Evolutionary conservation across 2,888 invertebrate species (phyloP).

Genomic region (Erebia epiphron): DNA sequence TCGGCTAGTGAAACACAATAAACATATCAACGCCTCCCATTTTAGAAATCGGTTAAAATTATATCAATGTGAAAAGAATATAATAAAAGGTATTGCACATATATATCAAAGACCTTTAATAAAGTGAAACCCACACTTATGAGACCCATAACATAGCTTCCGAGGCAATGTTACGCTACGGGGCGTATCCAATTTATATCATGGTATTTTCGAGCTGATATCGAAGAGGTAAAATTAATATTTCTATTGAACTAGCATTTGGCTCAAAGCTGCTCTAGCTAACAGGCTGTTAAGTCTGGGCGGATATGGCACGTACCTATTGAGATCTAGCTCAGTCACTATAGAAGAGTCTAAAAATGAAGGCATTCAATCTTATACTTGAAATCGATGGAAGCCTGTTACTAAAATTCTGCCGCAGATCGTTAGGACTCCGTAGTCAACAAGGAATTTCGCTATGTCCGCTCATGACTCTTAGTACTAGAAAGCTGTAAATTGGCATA

Average conservation of each 20-base stretch:
- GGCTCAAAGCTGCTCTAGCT: background rate
- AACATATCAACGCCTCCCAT: background rate
- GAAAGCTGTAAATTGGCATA: too few species aligned
- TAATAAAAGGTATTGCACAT: slow-evolving; percentile 11
- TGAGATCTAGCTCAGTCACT: too few species aligned
- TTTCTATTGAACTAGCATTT: background rate
- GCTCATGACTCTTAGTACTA: too few species aligned
- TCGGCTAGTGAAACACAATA: too few species aligned
- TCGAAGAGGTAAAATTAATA: slow-evolving; percentile 14
- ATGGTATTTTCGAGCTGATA: slow-evolving; percentile 24
- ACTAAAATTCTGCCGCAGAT: too few species aligned
- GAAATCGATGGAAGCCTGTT: too few species aligned
- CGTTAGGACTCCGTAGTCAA: too few species aligned
- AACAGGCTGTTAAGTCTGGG: background rate
- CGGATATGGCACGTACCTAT: too few species aligned
- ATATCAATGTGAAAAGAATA: background rate
- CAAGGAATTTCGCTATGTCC: too few species aligned
- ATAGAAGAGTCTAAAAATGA: too few species aligned
- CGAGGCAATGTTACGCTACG: slow-evolving; percentile 30
- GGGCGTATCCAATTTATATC: slow-evolving; percentile 34
- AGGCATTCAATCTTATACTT: too few species aligned
- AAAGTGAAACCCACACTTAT: slow-evolving; percentile 17
- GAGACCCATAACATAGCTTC: slow-evolving; percentile 27
- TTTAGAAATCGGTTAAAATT: background rate
- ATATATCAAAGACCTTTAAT: slow-evolving; percentile 24